Base-by-base conservation (phyloP, 2,888 invertebrate species). In the Ypsolopha scabrella region DNA sequence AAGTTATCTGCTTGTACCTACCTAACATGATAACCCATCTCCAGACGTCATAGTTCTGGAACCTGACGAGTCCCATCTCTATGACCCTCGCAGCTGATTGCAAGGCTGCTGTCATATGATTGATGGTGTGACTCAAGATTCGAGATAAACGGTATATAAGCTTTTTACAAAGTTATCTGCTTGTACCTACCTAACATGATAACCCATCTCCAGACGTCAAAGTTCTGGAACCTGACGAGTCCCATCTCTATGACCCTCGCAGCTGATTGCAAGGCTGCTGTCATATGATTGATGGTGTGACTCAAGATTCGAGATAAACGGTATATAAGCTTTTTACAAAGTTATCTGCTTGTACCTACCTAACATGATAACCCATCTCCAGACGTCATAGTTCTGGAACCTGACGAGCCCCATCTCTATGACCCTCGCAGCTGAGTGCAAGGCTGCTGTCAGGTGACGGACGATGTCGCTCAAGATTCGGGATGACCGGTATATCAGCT, bases 181-280 rank as follows among this genome's bases (percentile, higher is more conserved):
- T 24, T 24, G 24, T 24, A 4, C 80, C 72, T 73, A 92, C 92
- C 88, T 57, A 91, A 67, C 67, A 91, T 88, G 41, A 87, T 62
- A 46, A 88, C 73, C 92, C 92, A 92, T 58, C 92, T 81, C 81
- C 88, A 89, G 60, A 89, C 79, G 63, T 92, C 92, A 63, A 90
- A 88, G 52, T 75, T 75, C 57, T 87, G 87, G 46, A 90, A 60
- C 65, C 83, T 73, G 60, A 87, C 74, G 59, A 87, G 65, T 55
- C 87, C 68, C 37, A 75, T 54, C 24, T 4, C 24, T 24, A 24
- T 24, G 24, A 24, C 4, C 24, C 24, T 24, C 24, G 24, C 2
- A 24, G 24, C 24, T 24, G 4, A 3, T 24, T 24, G 24, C 24
- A 24, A 24, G 24, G 4, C 24, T 24, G 24, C 24, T 24, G 24